phyloP scores from a whole-genome alignment of 2,797 vertebrate genomes.

The Ceyx erithaca region DNA sequence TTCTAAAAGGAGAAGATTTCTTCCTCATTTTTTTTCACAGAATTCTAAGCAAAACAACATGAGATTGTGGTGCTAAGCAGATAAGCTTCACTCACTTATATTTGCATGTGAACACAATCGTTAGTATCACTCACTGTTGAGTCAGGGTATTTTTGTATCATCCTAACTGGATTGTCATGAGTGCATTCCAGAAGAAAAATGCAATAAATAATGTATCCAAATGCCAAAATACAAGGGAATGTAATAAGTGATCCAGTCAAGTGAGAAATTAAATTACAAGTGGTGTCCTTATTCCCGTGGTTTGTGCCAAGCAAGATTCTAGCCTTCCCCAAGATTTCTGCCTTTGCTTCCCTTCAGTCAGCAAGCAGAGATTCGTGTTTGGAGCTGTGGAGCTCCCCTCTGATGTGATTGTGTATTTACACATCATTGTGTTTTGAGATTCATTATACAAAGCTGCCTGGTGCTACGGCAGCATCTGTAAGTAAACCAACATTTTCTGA shows the following conservation, averaged over 20 bases:
- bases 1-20: neutral
- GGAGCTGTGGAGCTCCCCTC: neutral
- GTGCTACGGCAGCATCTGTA: neutral
- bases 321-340: constrained; percentile 26
- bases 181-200: neutral
- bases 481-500: neutral
- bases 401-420: neutral
- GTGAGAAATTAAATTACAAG: constrained; percentile 64
- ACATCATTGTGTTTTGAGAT: neutral
- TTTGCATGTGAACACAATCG: neutral
- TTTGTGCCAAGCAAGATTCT: neutral
- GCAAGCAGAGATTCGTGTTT: neutral
- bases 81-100: neutral
- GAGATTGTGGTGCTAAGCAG: neutral
- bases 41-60: neutral
- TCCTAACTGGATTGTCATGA: neutral
- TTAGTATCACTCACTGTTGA: neutral
- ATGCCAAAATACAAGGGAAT: constrained; percentile 32
- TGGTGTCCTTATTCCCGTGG: constrained; percentile 5
- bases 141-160: neutral
- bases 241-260: constrained; percentile 45
- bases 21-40: neutral
- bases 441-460: constrained; percentile 1
- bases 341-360: neutral
- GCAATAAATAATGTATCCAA: constrained; percentile 51